These are phyloP conservation scores for Apis laboriosa DNA, from an alignment of 1,140 invertebrate genomes.

Conservation along the genomic window DNA sequence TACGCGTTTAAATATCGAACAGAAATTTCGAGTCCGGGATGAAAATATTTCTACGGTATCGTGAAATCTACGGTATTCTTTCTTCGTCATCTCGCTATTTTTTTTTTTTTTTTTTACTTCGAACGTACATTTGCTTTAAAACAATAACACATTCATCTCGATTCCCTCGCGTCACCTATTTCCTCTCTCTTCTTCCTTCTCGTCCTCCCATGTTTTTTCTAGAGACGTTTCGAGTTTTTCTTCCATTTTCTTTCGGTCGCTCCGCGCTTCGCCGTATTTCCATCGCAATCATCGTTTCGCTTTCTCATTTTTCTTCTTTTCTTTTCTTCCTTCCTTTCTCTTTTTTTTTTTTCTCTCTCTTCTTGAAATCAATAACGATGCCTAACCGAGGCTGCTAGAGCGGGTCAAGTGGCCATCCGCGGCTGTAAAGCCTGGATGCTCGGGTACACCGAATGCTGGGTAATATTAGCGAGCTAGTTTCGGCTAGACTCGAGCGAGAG, in stretches of 20 bases:
- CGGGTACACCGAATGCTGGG: slow-evolving; percentile 53
- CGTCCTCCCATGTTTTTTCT: slow-evolving; percentile 23
- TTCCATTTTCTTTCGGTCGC: slow-evolving; percentile 1
- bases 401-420: slow-evolving; percentile 72
- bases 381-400: slow-evolving; percentile 53
- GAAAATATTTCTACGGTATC: neutral
- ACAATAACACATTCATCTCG: slow-evolving; percentile 35
- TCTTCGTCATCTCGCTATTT: too few relatives aligned
- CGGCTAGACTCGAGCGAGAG: slow-evolving; percentile 56
- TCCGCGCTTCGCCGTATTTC: neutral
- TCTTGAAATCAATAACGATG: slow-evolving; percentile 71
- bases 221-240: slow-evolving; percentile 22
- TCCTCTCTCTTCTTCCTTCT: neutral
- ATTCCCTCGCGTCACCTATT: neutral
- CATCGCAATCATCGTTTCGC: neutral
- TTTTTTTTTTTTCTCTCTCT: slow-evolving; percentile 32
- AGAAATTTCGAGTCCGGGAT: neutral
- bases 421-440: slow-evolving; percentile 60
- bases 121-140: neutral
- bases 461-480: slow-evolving; percentile 73
- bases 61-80: neutral
- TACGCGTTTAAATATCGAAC: neutral
- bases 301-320: slow-evolving; percentile 23
- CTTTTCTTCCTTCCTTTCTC: slow-evolving; percentile 23
- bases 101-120: slow-evolving; percentile 15